A percentile compares a stretch with the other conserved stretches of the same genome.
Evolutionary conservation across 2,113 vertebrate species (phyloP).

Genomic region (Gavia stellata): DNA sequence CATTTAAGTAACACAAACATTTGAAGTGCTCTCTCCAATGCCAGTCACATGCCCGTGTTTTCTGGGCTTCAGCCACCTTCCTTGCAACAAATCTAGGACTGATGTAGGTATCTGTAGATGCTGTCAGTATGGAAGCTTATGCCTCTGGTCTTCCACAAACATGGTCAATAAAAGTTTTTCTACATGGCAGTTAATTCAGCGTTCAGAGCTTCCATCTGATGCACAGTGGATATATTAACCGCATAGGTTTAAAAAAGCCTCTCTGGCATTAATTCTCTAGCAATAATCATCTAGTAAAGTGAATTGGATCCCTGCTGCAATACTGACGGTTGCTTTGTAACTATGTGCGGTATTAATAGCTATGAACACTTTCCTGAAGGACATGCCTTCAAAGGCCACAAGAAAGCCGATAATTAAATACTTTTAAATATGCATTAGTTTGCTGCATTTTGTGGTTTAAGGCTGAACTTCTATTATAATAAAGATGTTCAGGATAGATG

Average conservation of each 20-base stretch:
- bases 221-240: not conserved
- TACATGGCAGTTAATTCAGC: not conserved
- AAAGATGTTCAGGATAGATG: not conserved
- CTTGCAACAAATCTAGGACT: not conserved
- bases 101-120: not conserved
- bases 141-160: not conserved
- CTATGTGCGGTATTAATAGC: not conserved
- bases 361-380: not conserved
- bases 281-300: not conserved
- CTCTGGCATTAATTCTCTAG: not conserved
- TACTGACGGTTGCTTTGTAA: not conserved
- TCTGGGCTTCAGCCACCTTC: not conserved
- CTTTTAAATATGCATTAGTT: not conserved
- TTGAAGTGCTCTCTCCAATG: not conserved
- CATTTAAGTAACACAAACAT: not conserved
- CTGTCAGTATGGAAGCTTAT: not conserved
- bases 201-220: not conserved
- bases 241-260: not conserved
- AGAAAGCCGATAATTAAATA: not conserved
- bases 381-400: not conserved
- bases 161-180: not conserved
- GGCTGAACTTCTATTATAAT: not conserved
- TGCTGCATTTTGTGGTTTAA: not conserved
- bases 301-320: not conserved
- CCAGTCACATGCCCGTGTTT: not conserved